Conservation (phyloP, 1,140 invertebrate species). For the Latrodectus geometricus region DNA sequence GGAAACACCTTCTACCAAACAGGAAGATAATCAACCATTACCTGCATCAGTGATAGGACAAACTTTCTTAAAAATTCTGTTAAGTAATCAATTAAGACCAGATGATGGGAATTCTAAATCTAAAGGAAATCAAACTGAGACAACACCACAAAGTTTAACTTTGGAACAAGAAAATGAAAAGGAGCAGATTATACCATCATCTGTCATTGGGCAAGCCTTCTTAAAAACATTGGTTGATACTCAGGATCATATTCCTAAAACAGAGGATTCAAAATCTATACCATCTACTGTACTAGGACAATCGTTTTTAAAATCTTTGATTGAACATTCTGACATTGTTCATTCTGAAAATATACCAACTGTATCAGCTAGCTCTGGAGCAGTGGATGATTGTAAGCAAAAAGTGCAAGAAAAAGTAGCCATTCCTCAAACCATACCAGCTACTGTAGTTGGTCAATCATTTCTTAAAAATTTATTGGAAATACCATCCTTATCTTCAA, state of each 20-base stretch:
- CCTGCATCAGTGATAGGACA: slow-evolving; percentile 44
- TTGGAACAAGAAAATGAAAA: neutral
- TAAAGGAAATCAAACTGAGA: neutral
- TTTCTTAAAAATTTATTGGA: slow-evolving; percentile 7
- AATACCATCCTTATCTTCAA: neutral
- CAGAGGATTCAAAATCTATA: neutral
- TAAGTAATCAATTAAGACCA: neutral
- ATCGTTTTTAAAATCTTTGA: neutral
- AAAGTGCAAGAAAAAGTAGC: neutral
- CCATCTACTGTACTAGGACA: slow-evolving; percentile 5
- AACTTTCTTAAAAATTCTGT: slow-evolving; percentile 32
- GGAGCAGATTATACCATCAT: slow-evolving; percentile 3
- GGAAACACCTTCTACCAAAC: neutral
- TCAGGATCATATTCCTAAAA: neutral
- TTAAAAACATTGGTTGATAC: slow-evolving; percentile 27
- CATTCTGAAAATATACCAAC: slow-evolving; percentile 16
- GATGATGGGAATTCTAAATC: neutral
- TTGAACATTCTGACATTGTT: neutral
- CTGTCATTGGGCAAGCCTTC: slow-evolving; percentile 4
- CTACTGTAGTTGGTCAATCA: slow-evolving; percentile 25
- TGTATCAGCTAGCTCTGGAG: neutral
- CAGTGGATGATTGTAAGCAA: neutral
- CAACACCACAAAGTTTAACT: neutral
- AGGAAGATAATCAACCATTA: slow-evolving; percentile 15
- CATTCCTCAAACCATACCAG: neutral